Evolutionary conservation across 92 coral and sea anemone species (phyloP).

Genomic region (Paramuricea clavata): DNA sequence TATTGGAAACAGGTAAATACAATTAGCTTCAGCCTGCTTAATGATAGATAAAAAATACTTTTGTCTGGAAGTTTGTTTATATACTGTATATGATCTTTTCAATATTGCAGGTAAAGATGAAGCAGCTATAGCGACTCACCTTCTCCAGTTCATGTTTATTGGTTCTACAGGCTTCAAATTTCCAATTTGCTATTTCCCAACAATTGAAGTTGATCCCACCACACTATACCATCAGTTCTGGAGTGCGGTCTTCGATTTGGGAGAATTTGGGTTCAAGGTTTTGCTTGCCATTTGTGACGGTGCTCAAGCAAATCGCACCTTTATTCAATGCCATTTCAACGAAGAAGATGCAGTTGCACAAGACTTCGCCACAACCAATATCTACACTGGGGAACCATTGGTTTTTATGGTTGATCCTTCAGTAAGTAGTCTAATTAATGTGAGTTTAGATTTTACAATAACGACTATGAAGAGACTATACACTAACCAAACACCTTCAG

Average conservation of each 20-base stretch:
- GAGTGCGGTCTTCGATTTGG: constrained; percentile 53
- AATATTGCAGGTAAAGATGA: constrained; percentile 49
- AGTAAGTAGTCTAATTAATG: constrained; percentile 34
- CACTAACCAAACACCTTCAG: neutral
- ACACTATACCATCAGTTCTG: constrained; percentile 63
- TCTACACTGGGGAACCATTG: constrained; percentile 65
- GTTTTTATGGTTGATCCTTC: constrained; percentile 61
- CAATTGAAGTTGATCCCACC: constrained; percentile 61
- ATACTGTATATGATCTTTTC: neutral
- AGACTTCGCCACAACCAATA: constrained; percentile 55
- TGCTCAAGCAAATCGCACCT: constrained; percentile 64
- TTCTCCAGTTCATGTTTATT: constrained; percentile 67
- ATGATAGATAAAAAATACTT: no score
- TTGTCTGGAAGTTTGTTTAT: neutral
- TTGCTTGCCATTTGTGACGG: constrained; percentile 56
- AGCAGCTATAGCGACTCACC: constrained; percentile 52
- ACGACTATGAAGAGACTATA: neutral
- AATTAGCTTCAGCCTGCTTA: no score
- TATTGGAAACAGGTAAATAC: constrained; percentile 9
- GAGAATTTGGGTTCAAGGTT: constrained; percentile 65
- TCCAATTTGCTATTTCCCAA: constrained; percentile 62
- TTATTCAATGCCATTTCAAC: constrained; percentile 59
- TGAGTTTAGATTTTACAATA: neutral
- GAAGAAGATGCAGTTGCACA: constrained; percentile 31
- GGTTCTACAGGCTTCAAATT: constrained; percentile 67